A percentile compares a stretch with the other conserved stretches of the same genome.
Conservation (phyloP, 2,888 invertebrate species). For the Macropis europaea region DNA sequence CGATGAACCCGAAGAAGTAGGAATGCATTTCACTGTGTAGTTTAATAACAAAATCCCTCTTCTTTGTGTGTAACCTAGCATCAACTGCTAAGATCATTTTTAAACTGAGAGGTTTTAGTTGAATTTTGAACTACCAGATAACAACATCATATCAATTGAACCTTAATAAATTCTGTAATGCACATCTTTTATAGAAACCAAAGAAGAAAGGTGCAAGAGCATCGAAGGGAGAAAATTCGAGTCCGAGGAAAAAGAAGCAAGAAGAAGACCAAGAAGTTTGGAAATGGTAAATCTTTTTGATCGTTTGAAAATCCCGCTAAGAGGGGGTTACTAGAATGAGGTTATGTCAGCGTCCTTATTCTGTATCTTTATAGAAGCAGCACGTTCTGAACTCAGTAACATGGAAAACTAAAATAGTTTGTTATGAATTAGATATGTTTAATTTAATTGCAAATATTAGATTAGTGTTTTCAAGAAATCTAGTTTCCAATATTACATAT, state of each 20-base stretch:
- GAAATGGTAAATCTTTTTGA: constrained; percentile 87
- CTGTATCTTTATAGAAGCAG: background rate
- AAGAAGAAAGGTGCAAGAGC: constrained; percentile 71
- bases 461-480: background rate
- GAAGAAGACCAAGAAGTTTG: constrained; percentile 92
- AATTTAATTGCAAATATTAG: background rate
- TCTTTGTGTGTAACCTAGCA: no score
- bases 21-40: background rate
- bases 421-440: background rate
- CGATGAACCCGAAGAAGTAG: constrained; percentile 73
- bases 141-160: background rate
- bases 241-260: constrained; percentile 87
- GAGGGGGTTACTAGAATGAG: no score
- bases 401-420: background rate
- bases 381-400: no score
- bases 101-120: no score
- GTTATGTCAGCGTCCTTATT: background rate
- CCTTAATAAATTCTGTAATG: background rate
- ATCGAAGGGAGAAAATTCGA: constrained; percentile 74
- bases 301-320: background rate
- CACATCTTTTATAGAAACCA: constrained; percentile 63
- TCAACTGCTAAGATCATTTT: no score
- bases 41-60: background rate
- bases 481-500: background rate
- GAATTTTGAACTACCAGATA: no score